Evolutionary conservation across 2,113 vertebrate genomes (phyloP), one percentile per base, ranked within the genome.

Genomic region (Vimba vimba): DNA sequence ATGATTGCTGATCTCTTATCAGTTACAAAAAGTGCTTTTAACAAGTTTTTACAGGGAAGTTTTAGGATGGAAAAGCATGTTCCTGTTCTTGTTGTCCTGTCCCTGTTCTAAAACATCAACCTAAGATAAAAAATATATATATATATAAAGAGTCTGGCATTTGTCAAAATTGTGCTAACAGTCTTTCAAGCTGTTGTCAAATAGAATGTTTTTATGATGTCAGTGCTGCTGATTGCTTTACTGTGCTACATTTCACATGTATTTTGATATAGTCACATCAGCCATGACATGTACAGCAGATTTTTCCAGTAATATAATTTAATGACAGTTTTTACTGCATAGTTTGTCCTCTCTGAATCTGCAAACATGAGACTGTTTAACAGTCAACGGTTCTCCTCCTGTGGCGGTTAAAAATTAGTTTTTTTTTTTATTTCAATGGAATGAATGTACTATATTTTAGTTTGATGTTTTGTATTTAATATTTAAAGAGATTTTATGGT

Each of bases 11-110:
- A 68, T 52, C 10, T 33, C 25, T 73, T 73, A 73, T 73, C 66
- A 83, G 52, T 73, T 10, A 50, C 5, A 52, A 13, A 82, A 79
- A 66, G 15, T 62, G 59, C 27, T 80, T 78, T 57, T 12, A 33
- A 59, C 30, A 4, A 36, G 8, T 33, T 68, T 43, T 12, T 10
- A 30, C 9, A 23, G 11, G 19, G 4, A 2, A 36, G 10, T 52
- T 57, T 57, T 23, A 55, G 19, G 4, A 27, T 64, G n/a, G 60
- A 25, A n/a, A 45, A 73, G 23, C 69, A 45, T 4, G 1, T 45
- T 73, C 10, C 21, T n/a, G 10, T 73, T 45, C 39, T 73, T 4
- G 27, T 73, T 4, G 27, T 30, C 27, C 27, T 30, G 27, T 30
- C 27, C 27, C 27, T 30, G 27, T 30, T 30, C 27, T 30, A 73